A percentile compares a stretch with the other conserved stretches of the same genome.
Conservation (phyloP, 2,797 vertebrate genomes). For the Anolis apletophallus region DNA sequence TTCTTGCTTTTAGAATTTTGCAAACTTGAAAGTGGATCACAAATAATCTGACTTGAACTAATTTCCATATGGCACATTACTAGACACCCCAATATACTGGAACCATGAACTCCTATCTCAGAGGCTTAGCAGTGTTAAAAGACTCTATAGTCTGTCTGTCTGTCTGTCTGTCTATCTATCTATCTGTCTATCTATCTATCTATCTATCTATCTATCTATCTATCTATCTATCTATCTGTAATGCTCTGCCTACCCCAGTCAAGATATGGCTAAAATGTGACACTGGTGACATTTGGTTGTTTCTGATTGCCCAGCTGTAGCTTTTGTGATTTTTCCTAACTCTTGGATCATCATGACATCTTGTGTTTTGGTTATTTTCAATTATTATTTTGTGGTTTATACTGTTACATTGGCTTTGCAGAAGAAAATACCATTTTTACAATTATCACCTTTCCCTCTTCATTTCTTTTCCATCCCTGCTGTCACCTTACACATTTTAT, state of each 20-base stretch:
- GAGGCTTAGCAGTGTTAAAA: too few species aligned
- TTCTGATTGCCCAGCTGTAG: neutral
- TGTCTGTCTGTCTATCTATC: too few species aligned
- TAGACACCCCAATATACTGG: neutral
- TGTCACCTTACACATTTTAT: neutral
- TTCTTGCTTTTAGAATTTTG: neutral
- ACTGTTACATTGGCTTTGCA: neutral
- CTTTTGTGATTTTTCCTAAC: neutral
- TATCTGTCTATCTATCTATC: too few species aligned
- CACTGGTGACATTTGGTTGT: too few species aligned
- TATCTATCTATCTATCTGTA: too few species aligned
- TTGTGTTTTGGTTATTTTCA: neutral
- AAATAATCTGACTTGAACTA: neutral
- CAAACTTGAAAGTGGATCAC: neutral
- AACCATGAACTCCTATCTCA: neutral
- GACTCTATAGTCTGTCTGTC: too few species aligned
- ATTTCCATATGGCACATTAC: neutral
- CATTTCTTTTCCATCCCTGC: neutral
- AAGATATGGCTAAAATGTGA: neutral
- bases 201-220: too few species aligned
- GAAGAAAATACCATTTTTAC: neutral
- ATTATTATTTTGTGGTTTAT: conserved; percentile 32
- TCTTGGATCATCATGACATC: neutral
- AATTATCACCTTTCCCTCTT: neutral
- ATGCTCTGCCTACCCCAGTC: too few species aligned